Evolutionary conservation across 2,113 vertebrate genomes (phyloP), one percentile per base, ranked within the genome.

Genomic region (Arvicanthis niloticus): DNA sequence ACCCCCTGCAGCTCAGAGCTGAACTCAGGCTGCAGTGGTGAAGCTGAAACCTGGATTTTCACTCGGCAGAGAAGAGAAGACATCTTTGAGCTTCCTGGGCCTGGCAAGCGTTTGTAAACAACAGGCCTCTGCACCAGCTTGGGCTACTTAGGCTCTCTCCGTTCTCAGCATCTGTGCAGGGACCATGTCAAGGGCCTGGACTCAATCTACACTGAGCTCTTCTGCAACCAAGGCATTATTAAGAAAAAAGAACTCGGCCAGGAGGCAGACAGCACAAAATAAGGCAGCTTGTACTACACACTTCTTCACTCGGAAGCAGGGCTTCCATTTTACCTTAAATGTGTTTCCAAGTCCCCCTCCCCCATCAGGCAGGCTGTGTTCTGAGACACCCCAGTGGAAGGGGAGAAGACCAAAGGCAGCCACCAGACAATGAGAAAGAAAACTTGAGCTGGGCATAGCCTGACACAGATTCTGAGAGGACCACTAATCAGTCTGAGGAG

Each of bases 241-340:
- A 73, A 91, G 76, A 60, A 65, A 67, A 75, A 65, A 65, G 62
- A 81, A n/a, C 80, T 91, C 1, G 86, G 75, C n/a, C 68, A 86
- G 89, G 48, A 73, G 75, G 53, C n/a, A 75, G 68, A 26, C 29
- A 34, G 29, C 82, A 58, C 11, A 40, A 40, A 88, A 81, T 37
- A 42, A 73, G 78, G 58, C 51, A 58, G 62, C 17, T 24, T 37
- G 34, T 76, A 24, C 0, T 40, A 85, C 12, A 29, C 12, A 29
- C 42, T 78, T 68, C 22, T 21, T 42, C 16, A 24, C n/a, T 68
- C 72, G 40, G 37, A 88, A 81, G 40, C 2, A 34, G 62, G 37
- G 60, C 62, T 53, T 40, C 31, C 13, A n/a, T 76, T 94, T 97
- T 48, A 73, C 37, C 88, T 87, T 87, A 53, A 60, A 89, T 31